phyloP scores from a whole-genome alignment of 2,113 vertebrate species.

The Equus quagga region DNA sequence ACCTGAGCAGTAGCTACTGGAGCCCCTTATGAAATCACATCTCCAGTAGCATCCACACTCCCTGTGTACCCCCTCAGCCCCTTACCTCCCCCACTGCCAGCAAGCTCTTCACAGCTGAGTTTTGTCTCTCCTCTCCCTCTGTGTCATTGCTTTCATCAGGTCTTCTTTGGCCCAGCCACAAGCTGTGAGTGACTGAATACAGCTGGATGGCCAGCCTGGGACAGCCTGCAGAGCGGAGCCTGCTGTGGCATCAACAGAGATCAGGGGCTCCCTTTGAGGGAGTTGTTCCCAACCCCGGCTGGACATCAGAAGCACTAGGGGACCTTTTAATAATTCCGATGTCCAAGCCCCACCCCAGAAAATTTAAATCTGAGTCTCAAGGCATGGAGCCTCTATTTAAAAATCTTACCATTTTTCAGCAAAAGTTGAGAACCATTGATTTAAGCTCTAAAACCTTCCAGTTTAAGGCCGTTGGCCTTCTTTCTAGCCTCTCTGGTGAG shows the following conservation, averaged over 20 bases:
- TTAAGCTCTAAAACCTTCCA: not conserved
- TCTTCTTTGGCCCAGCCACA: not conserved
- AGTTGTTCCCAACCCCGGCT: not conserved
- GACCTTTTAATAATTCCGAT: not conserved
- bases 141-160: not conserved
- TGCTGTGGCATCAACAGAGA: not conserved
- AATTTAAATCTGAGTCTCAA: conserved; percentile 15
- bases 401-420: not conserved
- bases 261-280: not conserved
- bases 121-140: not conserved
- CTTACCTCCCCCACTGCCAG: not conserved
- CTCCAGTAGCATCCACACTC: not conserved
- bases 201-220: conserved; percentile 30
- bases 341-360: not conserved
- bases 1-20: not conserved
- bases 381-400: not conserved
- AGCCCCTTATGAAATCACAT: not conserved
- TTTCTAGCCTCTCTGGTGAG: not conserved
- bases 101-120: conserved; percentile 28
- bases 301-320: not conserved
- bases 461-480: not conserved
- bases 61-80: not conserved
- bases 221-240: not conserved
- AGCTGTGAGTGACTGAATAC: conserved; percentile 30
- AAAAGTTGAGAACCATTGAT: not conserved